Conservation (phyloP, 2,888 invertebrate genomes). For the Icerya purchasi region DNA sequence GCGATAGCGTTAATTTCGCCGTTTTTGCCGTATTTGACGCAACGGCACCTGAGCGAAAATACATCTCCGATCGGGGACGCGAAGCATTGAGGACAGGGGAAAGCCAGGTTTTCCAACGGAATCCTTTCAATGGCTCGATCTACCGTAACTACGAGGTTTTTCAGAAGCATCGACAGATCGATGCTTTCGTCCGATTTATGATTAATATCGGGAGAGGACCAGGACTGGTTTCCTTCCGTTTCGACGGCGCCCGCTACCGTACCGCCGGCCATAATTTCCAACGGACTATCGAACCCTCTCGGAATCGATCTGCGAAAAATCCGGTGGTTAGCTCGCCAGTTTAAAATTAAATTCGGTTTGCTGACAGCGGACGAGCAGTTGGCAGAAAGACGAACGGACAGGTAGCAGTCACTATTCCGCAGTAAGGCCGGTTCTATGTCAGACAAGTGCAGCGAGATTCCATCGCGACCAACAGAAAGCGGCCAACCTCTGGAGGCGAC, state of each 20-base stretch:
- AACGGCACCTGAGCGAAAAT: background rate
- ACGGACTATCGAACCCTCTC: constrained; percentile 8
- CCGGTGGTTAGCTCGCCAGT: background rate
- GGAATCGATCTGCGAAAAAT: background rate
- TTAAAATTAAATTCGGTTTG: background rate
- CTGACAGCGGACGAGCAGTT: background rate
- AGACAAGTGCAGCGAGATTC: constrained; percentile 7
- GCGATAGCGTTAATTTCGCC: background rate
- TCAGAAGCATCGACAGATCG: constrained; percentile 9
- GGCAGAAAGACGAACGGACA: background rate
- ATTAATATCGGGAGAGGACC: background rate
- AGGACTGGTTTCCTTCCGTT: background rate
- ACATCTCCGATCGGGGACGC: constrained; percentile 4
- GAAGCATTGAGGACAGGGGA: constrained; percentile 32
- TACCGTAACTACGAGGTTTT: constrained; percentile 31
- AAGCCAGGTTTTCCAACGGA: constrained; percentile 39
- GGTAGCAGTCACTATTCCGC: constrained; percentile 9
- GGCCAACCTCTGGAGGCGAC: constrained; percentile 13
- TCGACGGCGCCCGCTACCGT: background rate
- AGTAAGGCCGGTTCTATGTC: constrained; percentile 8
- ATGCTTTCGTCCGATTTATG: background rate
- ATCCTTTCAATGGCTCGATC: constrained; percentile 45
- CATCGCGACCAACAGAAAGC: constrained; percentile 8
- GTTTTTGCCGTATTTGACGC: constrained; percentile 24
- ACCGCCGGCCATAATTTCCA: constrained; percentile 7